Evolutionary conservation across 2,113 vertebrate genomes (phyloP).

Genomic region (Laticauda laticaudata): DNA sequence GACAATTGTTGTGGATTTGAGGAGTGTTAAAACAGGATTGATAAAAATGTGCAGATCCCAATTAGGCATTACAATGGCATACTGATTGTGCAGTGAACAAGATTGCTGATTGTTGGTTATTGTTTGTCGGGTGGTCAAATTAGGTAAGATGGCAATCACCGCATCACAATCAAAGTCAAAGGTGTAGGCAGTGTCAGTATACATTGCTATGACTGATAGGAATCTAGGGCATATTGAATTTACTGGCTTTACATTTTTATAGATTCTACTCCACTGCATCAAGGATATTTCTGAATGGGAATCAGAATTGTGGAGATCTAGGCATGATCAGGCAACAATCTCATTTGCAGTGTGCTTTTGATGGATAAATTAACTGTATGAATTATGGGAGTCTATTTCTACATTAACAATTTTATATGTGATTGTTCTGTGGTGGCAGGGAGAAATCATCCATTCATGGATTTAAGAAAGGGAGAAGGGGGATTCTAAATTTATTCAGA

Average conservation of each 20-base stretch:
- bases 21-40: background rate
- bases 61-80: background rate
- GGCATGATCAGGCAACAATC: background rate
- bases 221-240: background rate
- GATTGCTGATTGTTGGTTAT: background rate
- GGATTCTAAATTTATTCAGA: background rate
- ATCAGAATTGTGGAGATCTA: background rate
- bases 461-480: background rate
- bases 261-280: background rate
- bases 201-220: background rate
- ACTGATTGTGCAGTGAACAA: background rate
- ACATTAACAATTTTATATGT: background rate
- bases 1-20: background rate
- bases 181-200: background rate
- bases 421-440: background rate
- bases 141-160: background rate
- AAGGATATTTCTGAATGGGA: background rate
- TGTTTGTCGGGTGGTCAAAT: background rate
- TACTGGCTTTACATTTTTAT: background rate
- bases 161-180: background rate
- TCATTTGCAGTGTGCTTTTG: background rate
- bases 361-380: background rate
- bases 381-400: background rate
- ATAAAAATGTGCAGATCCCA: background rate
- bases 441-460: background rate